Evolutionary conservation across 2,797 vertebrate genomes (phyloP), one percentile per base, ranked within the genome.

Genomic region (Diplodus sargus): DNA sequence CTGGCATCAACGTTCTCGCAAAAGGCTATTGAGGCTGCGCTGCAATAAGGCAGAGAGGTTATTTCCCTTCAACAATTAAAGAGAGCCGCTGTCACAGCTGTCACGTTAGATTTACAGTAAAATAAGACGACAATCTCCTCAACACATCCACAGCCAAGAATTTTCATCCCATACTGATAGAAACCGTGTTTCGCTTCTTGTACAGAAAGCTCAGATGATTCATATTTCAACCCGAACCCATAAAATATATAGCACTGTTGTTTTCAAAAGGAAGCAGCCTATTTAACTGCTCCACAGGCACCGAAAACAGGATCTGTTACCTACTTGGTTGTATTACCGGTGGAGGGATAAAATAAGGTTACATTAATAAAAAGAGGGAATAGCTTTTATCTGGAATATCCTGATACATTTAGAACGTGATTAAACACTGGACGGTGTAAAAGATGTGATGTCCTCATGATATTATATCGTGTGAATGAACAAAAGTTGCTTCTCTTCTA

Each of bases 61-160:
- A 54, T 30, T 63, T 68, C 20, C 47, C 17, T 43, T 56, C n/a
- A 68, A 54, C 45, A 71, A 47, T 64, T 76, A n/a, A 49, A 54
- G 47, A 79, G 51, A 79, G 61, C 47, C 66, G 52, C 9, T 9
- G 56, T 49, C 43, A 71, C 25, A 67, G 51, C 54, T 76, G 54
- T 76, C 68, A 59, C 10, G 18, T 58, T 52, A 30, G 18, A 60
- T 58, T 53, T 48, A 16, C 47, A 23, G 49, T 28, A 28, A 39
- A 65, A 51, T 62, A 25, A 54, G 16, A 1, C 11, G 8, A 14
- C 11, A 15, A 15, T 5, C 70, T 69, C 54, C 25, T 57, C 66
- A 71, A 45, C 12, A 64, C 70, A 18, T 62, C 48, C 42, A 61
- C 34, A 45, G 18, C 54, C 12, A 4, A 30, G 39, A 60, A 28